These are phyloP conservation scores for Phycodurus eques DNA, from an alignment of 2,113 vertebrate species.

Conservation along the genomic window DNA sequence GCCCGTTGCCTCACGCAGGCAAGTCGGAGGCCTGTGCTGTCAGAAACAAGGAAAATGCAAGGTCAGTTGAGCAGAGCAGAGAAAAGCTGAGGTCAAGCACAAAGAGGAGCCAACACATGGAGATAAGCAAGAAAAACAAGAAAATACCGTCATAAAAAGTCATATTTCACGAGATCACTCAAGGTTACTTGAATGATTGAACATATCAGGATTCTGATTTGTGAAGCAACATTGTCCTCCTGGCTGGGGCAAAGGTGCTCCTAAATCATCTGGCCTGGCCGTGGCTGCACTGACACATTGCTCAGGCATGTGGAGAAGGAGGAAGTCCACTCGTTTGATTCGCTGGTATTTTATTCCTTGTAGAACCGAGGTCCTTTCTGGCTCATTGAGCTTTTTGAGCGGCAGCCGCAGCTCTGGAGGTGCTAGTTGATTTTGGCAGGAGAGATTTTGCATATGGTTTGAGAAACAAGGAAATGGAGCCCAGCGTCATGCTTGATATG, in stretches of 20 bases:
- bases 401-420: constrained; percentile 21
- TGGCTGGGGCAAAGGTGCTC: constrained; percentile 30
- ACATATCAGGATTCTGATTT: constrained; percentile 22
- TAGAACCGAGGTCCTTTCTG: constrained; percentile 45
- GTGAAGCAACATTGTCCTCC: constrained; percentile 21
- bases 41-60: constrained; percentile 52
- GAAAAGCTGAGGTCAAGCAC: constrained; percentile 28
- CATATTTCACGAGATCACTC: constrained; percentile 12
- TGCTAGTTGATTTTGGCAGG: constrained; percentile 51
- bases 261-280: constrained; percentile 46
- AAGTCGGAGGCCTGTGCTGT: constrained; percentile 52
- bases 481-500: constrained; percentile 11
- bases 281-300: constrained; percentile 53
- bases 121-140: constrained; percentile 20
- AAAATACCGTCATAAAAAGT: constrained; percentile 16
- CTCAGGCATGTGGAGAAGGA: constrained; percentile 65
- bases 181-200: constrained; percentile 12
- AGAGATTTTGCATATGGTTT: constrained; percentile 22
- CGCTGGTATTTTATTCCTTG: constrained; percentile 32
- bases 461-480: constrained; percentile 29
- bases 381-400: constrained; percentile 45
- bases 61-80: constrained; percentile 52
- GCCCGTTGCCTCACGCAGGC: constrained; percentile 55
- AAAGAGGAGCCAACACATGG: constrained; percentile 20
- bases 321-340: constrained; percentile 59